Evolutionary conservation across 2,113 vertebrate genomes (phyloP), one percentile per base, ranked within the genome.

Genomic region (Eurystomus gularis): DNA sequence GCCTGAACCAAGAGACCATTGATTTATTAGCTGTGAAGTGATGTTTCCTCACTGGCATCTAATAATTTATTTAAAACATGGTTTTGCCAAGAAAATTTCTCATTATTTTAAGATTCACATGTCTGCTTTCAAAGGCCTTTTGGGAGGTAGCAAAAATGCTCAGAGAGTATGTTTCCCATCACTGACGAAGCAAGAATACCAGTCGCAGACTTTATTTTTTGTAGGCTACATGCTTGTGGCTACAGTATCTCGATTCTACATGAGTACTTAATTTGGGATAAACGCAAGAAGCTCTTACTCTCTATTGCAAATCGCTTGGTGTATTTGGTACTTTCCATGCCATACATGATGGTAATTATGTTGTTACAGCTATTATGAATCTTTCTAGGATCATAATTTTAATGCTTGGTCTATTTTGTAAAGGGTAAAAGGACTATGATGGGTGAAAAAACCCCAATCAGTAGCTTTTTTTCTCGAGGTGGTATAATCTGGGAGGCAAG

Each of bases 11-110:
- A 96, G 96, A 95, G 73, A 33, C 21, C 80, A 64, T 64, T 96
- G 86, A 96, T 96, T 96, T 96, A 92, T 64, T 88, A 49, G 37
- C 75, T 96, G 78, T 44, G 58, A 97, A 95, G 54, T 82, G 94
- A 94, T 70, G 61, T 89, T 90, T 96, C 90, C 81, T 95, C 61
- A 33, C 25, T 57, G 61, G 33, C 84, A 71, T 90, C 51, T 93
- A 93, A 75, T 88, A 75, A 88, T 66, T 93, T 82, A 62, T 94
- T 95, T 94, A 85, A 92, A 77, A 82, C 28, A 72, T 25, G 6
- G 8, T 42, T 93, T 83, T 79, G 51, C 61, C 52, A 79, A 57
- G 49, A 84, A 96, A 96, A 69, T 31, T 42, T 85, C 79, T 93
- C 31, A 68, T 86, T 94, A 90, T 71, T 93, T 91, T 46, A 90